Base-by-base conservation (phyloP, 1,140 invertebrate species). In the Papilio polyxenes region DNA sequence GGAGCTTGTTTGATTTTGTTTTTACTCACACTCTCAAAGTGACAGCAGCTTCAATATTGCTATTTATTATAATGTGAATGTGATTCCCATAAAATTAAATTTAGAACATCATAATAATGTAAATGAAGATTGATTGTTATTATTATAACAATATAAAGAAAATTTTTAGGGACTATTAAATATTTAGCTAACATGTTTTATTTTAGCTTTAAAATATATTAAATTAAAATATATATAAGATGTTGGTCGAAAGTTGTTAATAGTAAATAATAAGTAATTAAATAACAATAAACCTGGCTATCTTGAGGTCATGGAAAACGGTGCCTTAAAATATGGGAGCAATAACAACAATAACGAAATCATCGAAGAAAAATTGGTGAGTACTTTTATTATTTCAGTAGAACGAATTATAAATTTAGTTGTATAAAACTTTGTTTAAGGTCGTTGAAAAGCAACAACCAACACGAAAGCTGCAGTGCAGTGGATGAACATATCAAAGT, bases 291-390 rank as follows among this genome's bases (percentile, higher is more conserved):
- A 82, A 88, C 85, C 88, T 87, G 87, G 87, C 91, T 87, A 91
- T 94, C 88, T 92, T 86, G 90, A 92, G 92, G 93, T 92, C 90
- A 95, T 95, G 94, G 94, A 95, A 93, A 95, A 94, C 93, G 93
- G 94, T 95, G 94, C 94, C 94, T 95, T 95, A 94, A 95, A 95
- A 94, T 93, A 94, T 94, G 94, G 94, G 93, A 95, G 94, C 94
- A 95, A 95, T 89, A 94, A 94, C 91, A 94, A 95, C 90, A 95
- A 94, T 91, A 92, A 93, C 85, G 92, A 93, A 80, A 90, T 93
- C 84, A 86, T 92, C 82, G 93, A 94, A 84, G 94, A 95, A 83
- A 94, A 94, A 87, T 92, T 94, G 92, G 93, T 94, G 82, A 94
- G 92, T 92, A 82, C n/a, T 78, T 82, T 62, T 23, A 49, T 20